These are phyloP conservation scores for Heterotis niloticus DNA, from an alignment of 2,113 vertebrate species.

Conservation along the genomic window DNA sequence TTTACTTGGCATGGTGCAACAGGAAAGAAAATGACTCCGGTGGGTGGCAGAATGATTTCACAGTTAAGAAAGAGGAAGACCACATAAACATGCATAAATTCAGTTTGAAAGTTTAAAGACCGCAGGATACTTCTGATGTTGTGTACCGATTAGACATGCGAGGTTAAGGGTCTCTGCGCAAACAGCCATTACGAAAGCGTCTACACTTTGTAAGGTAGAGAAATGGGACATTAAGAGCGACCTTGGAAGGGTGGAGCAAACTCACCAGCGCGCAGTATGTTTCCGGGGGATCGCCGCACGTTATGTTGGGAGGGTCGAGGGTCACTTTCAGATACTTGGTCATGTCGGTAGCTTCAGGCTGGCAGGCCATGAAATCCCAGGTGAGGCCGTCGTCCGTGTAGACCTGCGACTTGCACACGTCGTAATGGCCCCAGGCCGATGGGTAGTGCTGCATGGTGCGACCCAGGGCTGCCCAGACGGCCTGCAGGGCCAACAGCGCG, in stretches of 20 bases:
- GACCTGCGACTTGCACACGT: slow-evolving; percentile 91
- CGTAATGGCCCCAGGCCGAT: slow-evolving; percentile 93
- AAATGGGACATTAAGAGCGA: background rate
- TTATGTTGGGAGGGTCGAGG: slow-evolving; percentile 92
- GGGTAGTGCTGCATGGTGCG: slow-evolving; percentile 90
- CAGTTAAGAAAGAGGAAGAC: slow-evolving; percentile 12
- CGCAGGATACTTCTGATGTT: background rate
- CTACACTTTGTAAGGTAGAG: background rate
- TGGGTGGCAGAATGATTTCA: slow-evolving; percentile 13
- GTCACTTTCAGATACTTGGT: slow-evolving; percentile 89
- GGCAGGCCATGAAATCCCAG: slow-evolving; percentile 99
- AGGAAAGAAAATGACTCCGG: slow-evolving; percentile 16
- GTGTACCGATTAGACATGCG: background rate
- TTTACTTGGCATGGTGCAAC: background rate
- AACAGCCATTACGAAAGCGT: too few relatives aligned
- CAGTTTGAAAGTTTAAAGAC: background rate
- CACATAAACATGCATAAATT: too few relatives aligned
- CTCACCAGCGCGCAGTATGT: slow-evolving; percentile 97
- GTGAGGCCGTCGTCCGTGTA: slow-evolving; percentile 90
- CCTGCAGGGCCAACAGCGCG: slow-evolving; percentile 79
- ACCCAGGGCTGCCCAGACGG: slow-evolving; percentile 81
- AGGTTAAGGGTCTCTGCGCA: background rate
- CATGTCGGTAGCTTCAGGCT: slow-evolving; percentile 94
- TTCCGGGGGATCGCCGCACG: slow-evolving; percentile 93
- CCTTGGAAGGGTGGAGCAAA: slow-evolving; percentile 30